Evolutionary conservation across 1,140 invertebrate genomes (phyloP), one percentile per base, ranked within the genome.

Genomic region (Ips nitidus): DNA sequence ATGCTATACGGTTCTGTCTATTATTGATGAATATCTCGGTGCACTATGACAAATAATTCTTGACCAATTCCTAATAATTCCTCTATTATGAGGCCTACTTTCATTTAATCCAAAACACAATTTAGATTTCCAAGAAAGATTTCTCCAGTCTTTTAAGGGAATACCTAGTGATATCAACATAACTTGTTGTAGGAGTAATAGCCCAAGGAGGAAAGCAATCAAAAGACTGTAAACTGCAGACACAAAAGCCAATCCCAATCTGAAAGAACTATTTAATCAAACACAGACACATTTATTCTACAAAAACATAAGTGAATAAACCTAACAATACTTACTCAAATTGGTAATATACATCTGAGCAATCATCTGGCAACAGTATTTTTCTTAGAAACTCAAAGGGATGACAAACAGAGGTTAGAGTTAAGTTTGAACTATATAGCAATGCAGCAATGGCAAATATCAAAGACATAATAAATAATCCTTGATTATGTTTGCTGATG

Each of bases 341-440:
- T 69, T 88, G 84, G 79, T 86, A 83, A 80, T 90, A 90, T 4
- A 88, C 88, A 79, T 90, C 87, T 67, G 85, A 86, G 78, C 90
- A 91, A 73, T 90, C 86, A 76, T 90, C 86, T 2, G 89, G 89
- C 74, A 91, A 76, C 47, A 90, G 80, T 69, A 90, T 81, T 4
- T 82, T 83, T 41, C 84, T 86, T 75, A 86, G 84, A 4, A 88
- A 76, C 75, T 86, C 82, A 73, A 87, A 88, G 1, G 89, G 89
- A 81, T 90, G 88, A 74, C 89, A 91, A 1, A 90, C 84, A 41
- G 87, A 88, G 2, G 89, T 91, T 63, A 91, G 81, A 2, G 87
- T 88, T 66, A 91, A 82, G 80, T 90, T 89, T 1, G 88, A 86
- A 55, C 88, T 88, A 76, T 88, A 87, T 50, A 89, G 76, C 67